Evolutionary conservation across 2,888 invertebrate genomes (phyloP).

Genomic region (Apoda limacodes): DNA sequence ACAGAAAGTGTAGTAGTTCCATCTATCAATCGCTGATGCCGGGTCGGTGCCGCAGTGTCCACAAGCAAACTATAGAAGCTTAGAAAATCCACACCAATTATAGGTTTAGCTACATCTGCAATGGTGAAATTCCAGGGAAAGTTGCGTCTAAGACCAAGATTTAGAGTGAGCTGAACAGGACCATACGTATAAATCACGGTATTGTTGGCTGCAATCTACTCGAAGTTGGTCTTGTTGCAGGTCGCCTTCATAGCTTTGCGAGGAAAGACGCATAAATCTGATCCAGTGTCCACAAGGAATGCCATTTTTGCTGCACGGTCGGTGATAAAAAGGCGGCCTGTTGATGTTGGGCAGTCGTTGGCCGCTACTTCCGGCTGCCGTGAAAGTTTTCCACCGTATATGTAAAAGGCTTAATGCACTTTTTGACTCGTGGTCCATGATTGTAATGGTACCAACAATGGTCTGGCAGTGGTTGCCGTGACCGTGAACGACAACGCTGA

Average conservation of each 20-base stretch:
- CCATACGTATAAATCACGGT: conserved; percentile 23
- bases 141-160: conserved; percentile 16
- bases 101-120: conserved; percentile 29
- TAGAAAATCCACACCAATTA: conserved; percentile 33
- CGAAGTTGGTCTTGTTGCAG: conserved; percentile 17
- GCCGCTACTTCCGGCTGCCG: conserved; percentile 21
- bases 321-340: conserved; percentile 24
- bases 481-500: too few relatives aligned
- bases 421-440: too few relatives aligned
- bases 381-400: conserved; percentile 13
- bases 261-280: conserved; percentile 20
- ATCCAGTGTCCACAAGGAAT: conserved; percentile 20
- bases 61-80: too few relatives aligned
- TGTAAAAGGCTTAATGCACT: conserved; percentile 13
- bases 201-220: conserved; percentile 28
- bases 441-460: too few relatives aligned
- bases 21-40: too few relatives aligned
- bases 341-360: conserved; percentile 16
- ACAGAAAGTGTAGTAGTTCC: too few relatives aligned
- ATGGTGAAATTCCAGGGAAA: conserved; percentile 28
- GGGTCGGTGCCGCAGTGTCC: too few relatives aligned
- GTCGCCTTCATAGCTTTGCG: conserved; percentile 9
- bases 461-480: too few relatives aligned
- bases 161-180: conserved; percentile 6
- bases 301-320: conserved; percentile 18